These are phyloP conservation scores for Macrotrachela quadricornifera DNA, from an alignment of 1,140 invertebrate species.

Conservation along the genomic window DNA sequence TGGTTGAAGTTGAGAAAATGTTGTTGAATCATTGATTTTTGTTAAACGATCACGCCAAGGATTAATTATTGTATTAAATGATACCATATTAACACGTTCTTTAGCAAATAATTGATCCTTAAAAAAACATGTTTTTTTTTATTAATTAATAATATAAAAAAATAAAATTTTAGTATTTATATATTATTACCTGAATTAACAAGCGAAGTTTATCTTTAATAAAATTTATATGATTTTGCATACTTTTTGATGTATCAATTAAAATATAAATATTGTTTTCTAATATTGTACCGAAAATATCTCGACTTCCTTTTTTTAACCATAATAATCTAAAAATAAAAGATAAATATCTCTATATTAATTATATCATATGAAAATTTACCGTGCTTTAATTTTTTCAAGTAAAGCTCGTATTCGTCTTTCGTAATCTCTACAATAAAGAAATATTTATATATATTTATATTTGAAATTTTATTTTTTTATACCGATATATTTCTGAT, in stretches of 20 bases:
- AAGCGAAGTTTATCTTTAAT: slow-evolving; percentile 27
- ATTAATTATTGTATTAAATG: slow-evolving; percentile 20
- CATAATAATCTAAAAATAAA: slow-evolving; percentile 13
- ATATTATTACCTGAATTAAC: slow-evolving; percentile 21
- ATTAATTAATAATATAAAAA: too few species aligned
- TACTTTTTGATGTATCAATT: slow-evolving; percentile 27
- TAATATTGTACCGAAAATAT: slow-evolving; percentile 28
- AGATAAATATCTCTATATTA: too few species aligned
- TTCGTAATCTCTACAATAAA: too few species aligned
- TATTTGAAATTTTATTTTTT: too few species aligned
- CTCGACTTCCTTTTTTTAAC: slow-evolving; percentile 26
- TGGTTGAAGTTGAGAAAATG: slow-evolving; percentile 18
- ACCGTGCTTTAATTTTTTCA: too few species aligned
- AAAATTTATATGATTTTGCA: slow-evolving; percentile 25
- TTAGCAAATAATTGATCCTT: slow-evolving; percentile 30
- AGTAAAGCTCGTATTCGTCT: too few species aligned
- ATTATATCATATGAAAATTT: too few species aligned
- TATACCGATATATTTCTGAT: too few species aligned
- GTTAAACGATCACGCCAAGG: slow-evolving; percentile 25
- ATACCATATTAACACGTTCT: slow-evolving; percentile 24
- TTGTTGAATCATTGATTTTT: slow-evolving; percentile 21
- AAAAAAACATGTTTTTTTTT: not conserved
- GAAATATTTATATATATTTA: too few species aligned
- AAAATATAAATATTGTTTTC: slow-evolving; percentile 28
- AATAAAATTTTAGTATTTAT: too few species aligned